A percentile compares a stretch with the other conserved stretches of the same genome.
Evolutionary conservation across 2,888 invertebrate species (phyloP).

Genomic region (Punctoribates punctum): DNA sequence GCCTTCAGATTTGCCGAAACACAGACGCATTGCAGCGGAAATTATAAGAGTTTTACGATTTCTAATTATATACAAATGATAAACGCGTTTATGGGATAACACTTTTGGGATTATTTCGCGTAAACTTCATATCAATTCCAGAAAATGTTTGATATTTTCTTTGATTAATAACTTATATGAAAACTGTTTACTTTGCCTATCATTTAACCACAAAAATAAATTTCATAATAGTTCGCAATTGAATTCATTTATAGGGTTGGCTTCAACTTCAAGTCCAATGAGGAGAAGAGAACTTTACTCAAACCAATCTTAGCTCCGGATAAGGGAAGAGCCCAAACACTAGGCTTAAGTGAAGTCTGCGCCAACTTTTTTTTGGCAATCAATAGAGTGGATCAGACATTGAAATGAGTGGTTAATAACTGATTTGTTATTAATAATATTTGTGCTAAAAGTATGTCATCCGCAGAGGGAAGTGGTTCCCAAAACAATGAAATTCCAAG

Average conservation of each 20-base stretch:
- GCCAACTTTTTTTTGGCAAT: not conserved
- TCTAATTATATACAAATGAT: constrained; percentile 39
- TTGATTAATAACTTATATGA: constrained; percentile 27
- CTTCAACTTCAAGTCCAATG: constrained; percentile 24
- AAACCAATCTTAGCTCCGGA: constrained; percentile 6
- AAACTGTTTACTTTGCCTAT: constrained; percentile 28
- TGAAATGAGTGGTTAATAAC: constrained; percentile 9
- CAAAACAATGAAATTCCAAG: constrained; percentile 17
- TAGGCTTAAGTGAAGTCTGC: not conserved
- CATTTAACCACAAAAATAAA: constrained; percentile 12
- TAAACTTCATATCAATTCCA: constrained; percentile 21
- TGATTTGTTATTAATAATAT: constrained; percentile 32
- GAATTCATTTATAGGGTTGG: constrained; percentile 30
- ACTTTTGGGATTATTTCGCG: not conserved
- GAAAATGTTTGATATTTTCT: constrained; percentile 17
- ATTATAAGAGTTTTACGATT: constrained; percentile 35
- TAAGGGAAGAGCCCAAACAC: constrained; percentile 19
- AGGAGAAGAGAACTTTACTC: not conserved
- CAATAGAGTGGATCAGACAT: constrained; percentile 17
- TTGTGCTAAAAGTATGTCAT: constrained; percentile 20
- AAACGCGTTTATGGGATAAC: constrained; percentile 30
- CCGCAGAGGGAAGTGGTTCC: constrained; percentile 21
- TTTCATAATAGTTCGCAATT: constrained; percentile 13
- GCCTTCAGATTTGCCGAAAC: constrained; percentile 32
- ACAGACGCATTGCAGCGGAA: constrained; percentile 23